Conservation (phyloP, 1,140 invertebrate genomes). For the Anastrepha obliqua region DNA sequence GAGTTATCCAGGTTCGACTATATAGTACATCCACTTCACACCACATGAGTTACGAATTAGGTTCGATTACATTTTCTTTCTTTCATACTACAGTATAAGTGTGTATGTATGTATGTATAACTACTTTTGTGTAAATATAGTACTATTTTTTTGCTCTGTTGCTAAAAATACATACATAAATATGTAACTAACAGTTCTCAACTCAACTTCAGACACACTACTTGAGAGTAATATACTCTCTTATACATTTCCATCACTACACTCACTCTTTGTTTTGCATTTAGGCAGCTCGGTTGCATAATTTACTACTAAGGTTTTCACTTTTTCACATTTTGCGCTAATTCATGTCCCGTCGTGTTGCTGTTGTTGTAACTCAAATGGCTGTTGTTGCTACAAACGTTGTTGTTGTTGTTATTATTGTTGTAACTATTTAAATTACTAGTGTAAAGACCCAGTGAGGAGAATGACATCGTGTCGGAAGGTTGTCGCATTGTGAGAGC, state of each 20-base stretch:
- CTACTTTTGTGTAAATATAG: constrained; percentile 32
- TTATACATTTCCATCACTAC: background rate
- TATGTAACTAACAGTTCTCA: background rate
- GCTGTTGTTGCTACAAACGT: constrained; percentile 4
- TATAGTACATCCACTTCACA: background rate
- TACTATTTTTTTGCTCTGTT: background rate
- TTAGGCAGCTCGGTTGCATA: constrained; percentile 39
- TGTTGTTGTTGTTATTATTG: constrained; percentile 20
- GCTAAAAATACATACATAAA: background rate
- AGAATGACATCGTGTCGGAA: background rate
- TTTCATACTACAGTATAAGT: constrained; percentile 12
- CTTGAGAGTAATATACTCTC: background rate
- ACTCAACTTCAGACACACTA: constrained; percentile 9
- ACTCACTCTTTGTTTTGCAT: background rate
- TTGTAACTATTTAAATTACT: constrained; percentile 44
- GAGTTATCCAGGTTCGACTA: background rate
- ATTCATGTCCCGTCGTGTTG: background rate
- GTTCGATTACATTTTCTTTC: background rate
- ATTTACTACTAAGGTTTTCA: background rate
- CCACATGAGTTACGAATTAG: no score
- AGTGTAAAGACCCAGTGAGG: constrained; percentile 35
- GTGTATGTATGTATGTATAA: background rate
- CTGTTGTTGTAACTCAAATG: constrained; percentile 12
- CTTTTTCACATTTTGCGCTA: background rate
- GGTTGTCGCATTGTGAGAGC: constrained; percentile 46